Base-by-base conservation (phyloP, 2,797 vertebrate species). In the Sebastiscus albofasciatus region DNA sequence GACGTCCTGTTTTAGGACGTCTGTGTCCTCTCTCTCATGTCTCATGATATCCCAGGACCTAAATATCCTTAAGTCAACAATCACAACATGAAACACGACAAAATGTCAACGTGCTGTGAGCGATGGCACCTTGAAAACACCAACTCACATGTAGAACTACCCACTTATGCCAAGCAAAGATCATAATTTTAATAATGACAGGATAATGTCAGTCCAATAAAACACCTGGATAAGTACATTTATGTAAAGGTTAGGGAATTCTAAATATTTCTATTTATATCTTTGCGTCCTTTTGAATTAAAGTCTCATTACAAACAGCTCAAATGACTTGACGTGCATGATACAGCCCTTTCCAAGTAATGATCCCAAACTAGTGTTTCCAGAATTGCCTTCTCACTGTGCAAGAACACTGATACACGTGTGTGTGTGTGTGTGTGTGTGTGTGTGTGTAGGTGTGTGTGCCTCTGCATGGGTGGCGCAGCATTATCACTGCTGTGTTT, bases 401-500 rank as follows among this genome's bases (percentile, higher is more conserved):
- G 77, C 39, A 58, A 34, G 67, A 49, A 39, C 61, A 58, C 13
- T 29, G 27, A 52, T 33, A 22, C 62, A 34, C 54, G 59, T 68
- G 71, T 67, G 67, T 39, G 75, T 42, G 60, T 58, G 67, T 20
- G 62, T 61, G 49, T 60, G 36, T 72, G 60, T 71, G 72, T 58
- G 55, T 54, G 59, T 58, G 67, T 24, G 62, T 67, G 49, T 71
- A n/a, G n/a, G 75, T 55, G 60, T 59, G 67, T 26, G 71, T 56
- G 29, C 59, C 71, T 77, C 20, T 20, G 36, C 55, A 64, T 36
- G 68, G 55, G 62, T 33, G 55, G 77, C 62, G 74, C 73, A 72
- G 87, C 75, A 90, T 93, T 93, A 91, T 70, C 86, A 66, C 87
- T 26, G 77, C 74, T 81, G 80, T 83, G 84, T 84, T 92, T 90